Percentiles rank a stretch among this genome's conserved stretches.
These are phyloP conservation scores for Megalops cyprinoides DNA, from an alignment of 2,797 vertebrate species.

Conservation along the genomic window DNA sequence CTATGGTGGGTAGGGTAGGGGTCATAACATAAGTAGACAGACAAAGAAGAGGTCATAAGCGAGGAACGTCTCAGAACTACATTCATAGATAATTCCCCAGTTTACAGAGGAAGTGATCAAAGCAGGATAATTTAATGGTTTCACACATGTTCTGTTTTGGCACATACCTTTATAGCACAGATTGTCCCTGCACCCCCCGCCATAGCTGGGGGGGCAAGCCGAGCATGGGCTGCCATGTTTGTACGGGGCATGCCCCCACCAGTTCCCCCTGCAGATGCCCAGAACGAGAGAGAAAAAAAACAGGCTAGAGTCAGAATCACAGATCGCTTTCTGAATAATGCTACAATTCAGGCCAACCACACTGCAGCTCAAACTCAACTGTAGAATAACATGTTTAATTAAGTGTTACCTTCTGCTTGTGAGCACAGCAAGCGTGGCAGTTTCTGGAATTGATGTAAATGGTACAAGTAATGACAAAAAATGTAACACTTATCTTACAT, in stretches of 20 bases:
- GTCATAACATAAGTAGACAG: no score
- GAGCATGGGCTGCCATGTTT: constrained; percentile 91
- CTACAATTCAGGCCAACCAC: background rate
- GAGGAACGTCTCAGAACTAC: background rate
- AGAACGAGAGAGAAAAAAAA: background rate
- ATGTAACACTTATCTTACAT: background rate
- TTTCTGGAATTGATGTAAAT: background rate
- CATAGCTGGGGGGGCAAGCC: constrained; percentile 94
- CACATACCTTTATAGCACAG: constrained; percentile 90
- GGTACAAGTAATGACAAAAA: background rate
- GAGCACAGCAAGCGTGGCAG: background rate
- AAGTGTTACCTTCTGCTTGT: background rate
- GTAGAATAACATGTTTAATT: background rate
- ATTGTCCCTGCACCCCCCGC: constrained; percentile 92
- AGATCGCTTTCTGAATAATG: no score
- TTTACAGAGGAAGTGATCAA: background rate
- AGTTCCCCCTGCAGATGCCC: constrained; percentile 84
- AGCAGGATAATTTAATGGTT: background rate
- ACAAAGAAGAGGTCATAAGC: no score
- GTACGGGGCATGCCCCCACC: constrained; percentile 97
- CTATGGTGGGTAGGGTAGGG: no score
- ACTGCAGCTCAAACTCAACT: no score
- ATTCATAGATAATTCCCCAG: background rate
- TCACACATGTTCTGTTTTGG: no score
- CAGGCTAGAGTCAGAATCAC: background rate